Conservation (phyloP, 2,113 vertebrate genomes). For the Porphyrio hochstetteri region DNA sequence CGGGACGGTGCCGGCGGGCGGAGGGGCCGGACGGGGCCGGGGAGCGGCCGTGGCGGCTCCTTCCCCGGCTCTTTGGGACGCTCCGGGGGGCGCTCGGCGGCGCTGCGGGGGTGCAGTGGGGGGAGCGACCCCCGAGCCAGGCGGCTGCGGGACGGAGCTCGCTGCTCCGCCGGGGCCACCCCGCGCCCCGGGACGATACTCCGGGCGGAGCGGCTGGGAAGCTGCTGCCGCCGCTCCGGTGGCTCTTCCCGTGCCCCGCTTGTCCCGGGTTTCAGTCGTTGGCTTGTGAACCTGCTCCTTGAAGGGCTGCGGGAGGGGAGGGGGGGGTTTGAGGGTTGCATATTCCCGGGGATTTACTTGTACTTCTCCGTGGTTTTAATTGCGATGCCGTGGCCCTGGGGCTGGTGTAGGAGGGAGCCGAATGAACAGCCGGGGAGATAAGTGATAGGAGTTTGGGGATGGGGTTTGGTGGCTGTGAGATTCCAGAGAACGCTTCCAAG, state of each 20-base stretch:
- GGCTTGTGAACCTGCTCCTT: neutral
- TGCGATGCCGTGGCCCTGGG: constrained; percentile 11
- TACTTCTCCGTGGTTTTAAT: constrained; percentile 27
- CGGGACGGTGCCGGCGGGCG: neutral
- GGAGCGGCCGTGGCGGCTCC: neutral
- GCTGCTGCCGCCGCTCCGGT: neutral
- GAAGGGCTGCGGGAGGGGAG: neutral
- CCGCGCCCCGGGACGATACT: too few species aligned
- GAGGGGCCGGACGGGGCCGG: neutral
- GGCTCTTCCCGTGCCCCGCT: neutral
- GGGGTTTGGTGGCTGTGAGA: neutral
- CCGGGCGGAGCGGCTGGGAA: rapidly evolving
- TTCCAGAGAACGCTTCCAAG: neutral
- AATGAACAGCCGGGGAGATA: neutral
- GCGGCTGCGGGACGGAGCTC: too few species aligned
- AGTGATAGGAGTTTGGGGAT: neutral
- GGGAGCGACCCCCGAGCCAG: too few species aligned
- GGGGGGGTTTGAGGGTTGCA: neutral
- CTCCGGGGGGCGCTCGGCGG: neutral
- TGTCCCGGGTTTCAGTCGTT: neutral
- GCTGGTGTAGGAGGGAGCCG: constrained; percentile 35
- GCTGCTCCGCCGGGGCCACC: too few species aligned
- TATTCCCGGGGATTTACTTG: neutral
- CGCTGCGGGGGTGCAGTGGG: too few species aligned
- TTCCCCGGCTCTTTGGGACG: neutral